Base-by-base conservation (phyloP, 2,888 invertebrate genomes). In the Dastarcus helophoroides region DNA sequence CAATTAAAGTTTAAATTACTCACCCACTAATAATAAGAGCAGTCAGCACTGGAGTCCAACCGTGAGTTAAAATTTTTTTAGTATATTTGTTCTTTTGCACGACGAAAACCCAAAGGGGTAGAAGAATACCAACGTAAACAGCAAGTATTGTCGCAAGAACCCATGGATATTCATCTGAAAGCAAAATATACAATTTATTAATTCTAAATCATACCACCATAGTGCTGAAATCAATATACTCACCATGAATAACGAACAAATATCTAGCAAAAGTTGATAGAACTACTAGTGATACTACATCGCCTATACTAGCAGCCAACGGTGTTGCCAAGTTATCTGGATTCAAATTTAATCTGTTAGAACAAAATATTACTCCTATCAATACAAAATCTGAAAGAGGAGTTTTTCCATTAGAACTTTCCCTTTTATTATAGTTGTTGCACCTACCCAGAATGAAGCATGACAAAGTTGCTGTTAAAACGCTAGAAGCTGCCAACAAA, bases 281-380 rank as follows among this genome's bases (percentile, higher is more conserved):
- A 10, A 91, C 73, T 6, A 81, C 74, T 45, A 95, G 76, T 37
- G 94, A 94, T 22, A 90, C 86, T 10, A 95, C 79, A 61, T 97
- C 97, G 2, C 95, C 95, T 40, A 95, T 79, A 45, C 90, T 91
- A 7, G 94, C 94, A 11, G 95, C 95, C 23, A 97, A 71, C 0
- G 95, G 95, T 2, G 94, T 94, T 29, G 94, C 94, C 48, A 97
- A 73, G 64, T 97, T 97, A 64, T 97, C 95, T 0, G 95, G 95
- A 62, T 97, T 94, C 55, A 94, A 76, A 43, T 79, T 79, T 51
- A 79, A 74, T 60, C 75, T 79, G 51, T 84, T 75, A 2, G 93
- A 85, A 28, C 79, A 62, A 51, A 93, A 69, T 46, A 97, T 86
- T 42, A 97, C 91, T 53, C 77, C 73, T 37, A 91, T 84, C 79